Conservation (phyloP, 2,888 invertebrate genomes). For the Proisotoma minuta region DNA sequence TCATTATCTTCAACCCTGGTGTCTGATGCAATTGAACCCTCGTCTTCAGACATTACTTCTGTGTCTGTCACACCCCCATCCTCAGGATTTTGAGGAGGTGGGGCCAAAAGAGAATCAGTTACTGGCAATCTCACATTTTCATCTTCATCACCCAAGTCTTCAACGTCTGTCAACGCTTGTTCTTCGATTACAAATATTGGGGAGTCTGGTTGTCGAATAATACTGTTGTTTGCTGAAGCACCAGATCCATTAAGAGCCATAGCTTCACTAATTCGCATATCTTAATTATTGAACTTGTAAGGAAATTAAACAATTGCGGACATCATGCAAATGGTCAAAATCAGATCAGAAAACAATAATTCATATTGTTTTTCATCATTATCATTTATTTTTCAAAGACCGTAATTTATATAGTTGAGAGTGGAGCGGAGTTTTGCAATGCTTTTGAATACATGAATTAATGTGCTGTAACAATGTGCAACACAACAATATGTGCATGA, state of each 20-base stretch:
- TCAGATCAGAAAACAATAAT: constrained; percentile 5
- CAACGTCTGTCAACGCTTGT: constrained; percentile 57
- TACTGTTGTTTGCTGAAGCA: too few relatives aligned
- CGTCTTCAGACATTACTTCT: constrained; percentile 37
- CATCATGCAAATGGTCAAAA: too few relatives aligned
- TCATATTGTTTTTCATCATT: neutral
- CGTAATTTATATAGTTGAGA: too few relatives aligned
- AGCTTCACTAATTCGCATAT: constrained; percentile 43
- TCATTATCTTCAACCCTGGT: constrained; percentile 2
- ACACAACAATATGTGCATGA: too few relatives aligned
- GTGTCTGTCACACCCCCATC: constrained; percentile 40
- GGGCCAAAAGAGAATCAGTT: constrained; percentile 10
- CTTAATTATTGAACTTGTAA: too few relatives aligned
- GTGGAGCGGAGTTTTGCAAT: constrained; percentile 29
- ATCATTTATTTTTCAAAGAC: too few relatives aligned
- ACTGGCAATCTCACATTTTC: constrained; percentile 17
- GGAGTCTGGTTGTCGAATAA: constrained; percentile 25
- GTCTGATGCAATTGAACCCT: constrained; percentile 22
- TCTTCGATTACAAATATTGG: constrained; percentile 47
- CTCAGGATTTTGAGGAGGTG: constrained; percentile 13
- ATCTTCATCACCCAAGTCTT: constrained; percentile 53
- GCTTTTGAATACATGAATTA: constrained; percentile 6
- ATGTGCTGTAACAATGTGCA: too few relatives aligned
- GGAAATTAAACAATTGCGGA: too few relatives aligned
- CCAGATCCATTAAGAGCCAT: constrained; percentile 39